Evolutionary conservation across 2,797 vertebrate genomes (phyloP).

Genomic region (Phylloscopus collybita): DNA sequence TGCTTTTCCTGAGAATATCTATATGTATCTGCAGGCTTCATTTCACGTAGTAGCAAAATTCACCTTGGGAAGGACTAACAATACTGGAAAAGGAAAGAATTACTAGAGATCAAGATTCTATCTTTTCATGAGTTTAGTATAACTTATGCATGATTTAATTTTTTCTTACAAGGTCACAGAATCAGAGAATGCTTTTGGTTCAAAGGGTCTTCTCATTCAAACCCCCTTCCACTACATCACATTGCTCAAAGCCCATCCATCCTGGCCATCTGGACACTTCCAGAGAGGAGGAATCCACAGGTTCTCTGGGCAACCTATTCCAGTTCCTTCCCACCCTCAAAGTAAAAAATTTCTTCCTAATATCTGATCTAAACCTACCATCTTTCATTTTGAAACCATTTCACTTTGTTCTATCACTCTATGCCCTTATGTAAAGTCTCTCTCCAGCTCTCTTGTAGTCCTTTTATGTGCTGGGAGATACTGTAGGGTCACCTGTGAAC

Average conservation of each 20-base stretch:
- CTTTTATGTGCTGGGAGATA: neutral
- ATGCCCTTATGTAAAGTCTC: neutral
- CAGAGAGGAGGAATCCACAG: fast-evolving
- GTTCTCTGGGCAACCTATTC: neutral
- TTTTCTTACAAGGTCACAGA: neutral
- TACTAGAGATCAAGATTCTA: neutral
- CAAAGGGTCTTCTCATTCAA: neutral
- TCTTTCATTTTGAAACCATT: neutral
- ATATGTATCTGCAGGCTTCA: neutral
- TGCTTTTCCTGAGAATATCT: neutral
- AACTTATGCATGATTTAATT: neutral
- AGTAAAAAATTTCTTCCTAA: neutral
- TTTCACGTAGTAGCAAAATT: neutral
- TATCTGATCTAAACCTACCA: neutral
- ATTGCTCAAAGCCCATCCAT: neutral
- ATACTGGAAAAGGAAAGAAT: neutral
- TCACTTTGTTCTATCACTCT: neutral
- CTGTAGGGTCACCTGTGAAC: neutral
- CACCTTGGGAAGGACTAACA: neutral
- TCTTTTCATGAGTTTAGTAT: neutral
- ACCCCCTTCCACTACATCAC: neutral
- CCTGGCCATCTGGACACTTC: too few species aligned
- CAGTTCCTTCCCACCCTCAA: neutral
- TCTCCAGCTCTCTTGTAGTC: neutral
- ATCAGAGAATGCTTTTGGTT: neutral